Evolutionary conservation across 2,888 invertebrate genomes (phyloP).

Genomic region (Biston stratarius): DNA sequence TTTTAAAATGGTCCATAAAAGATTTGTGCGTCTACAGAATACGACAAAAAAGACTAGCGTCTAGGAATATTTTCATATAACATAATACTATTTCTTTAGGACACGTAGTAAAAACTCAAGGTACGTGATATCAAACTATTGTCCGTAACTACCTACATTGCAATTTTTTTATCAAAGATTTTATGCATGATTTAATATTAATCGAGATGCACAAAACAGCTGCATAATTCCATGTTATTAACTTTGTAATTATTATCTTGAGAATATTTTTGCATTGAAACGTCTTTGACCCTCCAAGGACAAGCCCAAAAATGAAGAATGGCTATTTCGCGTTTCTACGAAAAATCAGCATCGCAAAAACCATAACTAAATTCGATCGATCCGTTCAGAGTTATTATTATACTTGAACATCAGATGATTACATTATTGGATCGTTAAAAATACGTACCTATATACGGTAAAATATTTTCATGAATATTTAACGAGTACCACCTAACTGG

Average conservation of each 20-base stretch:
- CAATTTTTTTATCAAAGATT: conserved; percentile 62
- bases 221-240: conserved; percentile 73
- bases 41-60: conserved; percentile 39
- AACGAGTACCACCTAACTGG: conserved; percentile 60
- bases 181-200: conserved; percentile 62
- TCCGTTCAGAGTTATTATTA: conserved; percentile 42
- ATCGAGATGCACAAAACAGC: conserved; percentile 65
- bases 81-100: conserved; percentile 20
- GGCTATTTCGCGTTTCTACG: conserved; percentile 65
- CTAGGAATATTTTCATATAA: conserved; percentile 20
- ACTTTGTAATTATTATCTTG: conserved; percentile 33
- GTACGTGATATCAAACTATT: conserved; percentile 53
- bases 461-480: conserved; percentile 68
- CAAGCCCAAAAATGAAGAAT: conserved; percentile 55
- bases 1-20: conserved; percentile 49
- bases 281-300: conserved; percentile 67
- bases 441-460: conserved; percentile 38
- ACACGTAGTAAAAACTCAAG: conserved; percentile 29
- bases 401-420: conserved; percentile 46
- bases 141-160: conserved; percentile 52
- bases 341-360: conserved; percentile 61
- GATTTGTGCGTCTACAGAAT: conserved; percentile 35
- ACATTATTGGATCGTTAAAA: conserved; percentile 41
- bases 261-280: conserved; percentile 33
- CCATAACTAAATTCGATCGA: conserved; percentile 49